Evolutionary conservation across 1,140 invertebrate genomes (phyloP).

Genomic region (Panagrolaimus sp.): DNA sequence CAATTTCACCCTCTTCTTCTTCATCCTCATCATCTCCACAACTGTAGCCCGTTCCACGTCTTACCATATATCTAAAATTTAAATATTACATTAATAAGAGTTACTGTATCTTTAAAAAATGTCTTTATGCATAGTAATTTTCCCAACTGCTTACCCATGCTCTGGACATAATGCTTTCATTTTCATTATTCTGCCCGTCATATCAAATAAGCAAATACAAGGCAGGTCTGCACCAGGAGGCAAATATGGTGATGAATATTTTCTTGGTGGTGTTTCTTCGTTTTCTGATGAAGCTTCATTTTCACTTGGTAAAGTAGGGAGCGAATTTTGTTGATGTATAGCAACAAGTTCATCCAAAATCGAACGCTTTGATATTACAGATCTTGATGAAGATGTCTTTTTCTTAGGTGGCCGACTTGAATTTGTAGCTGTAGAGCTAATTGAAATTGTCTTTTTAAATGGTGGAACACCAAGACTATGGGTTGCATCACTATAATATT

Average conservation of each 20-base stretch:
- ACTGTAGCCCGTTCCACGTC: conserved; percentile 29
- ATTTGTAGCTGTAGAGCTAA: neutral
- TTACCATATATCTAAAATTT: conserved; percentile 43
- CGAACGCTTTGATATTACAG: conserved; percentile 23
- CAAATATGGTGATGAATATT: conserved; percentile 39
- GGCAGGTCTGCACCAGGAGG: conserved; percentile 53
- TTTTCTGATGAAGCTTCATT: neutral
- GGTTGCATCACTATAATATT: neutral
- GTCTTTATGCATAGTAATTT: conserved; percentile 2
- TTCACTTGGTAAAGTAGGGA: neutral
- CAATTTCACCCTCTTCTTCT: neutral
- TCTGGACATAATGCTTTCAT: conserved; percentile 58
- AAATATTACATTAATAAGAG: neutral
- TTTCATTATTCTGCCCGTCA: conserved; percentile 39
- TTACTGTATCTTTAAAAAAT: no score
- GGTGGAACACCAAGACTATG: neutral
- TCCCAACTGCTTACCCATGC: conserved; percentile 47
- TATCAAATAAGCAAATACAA: conserved; percentile 52
- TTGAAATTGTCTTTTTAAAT: neutral
- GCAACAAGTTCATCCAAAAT: conserved; percentile 19
- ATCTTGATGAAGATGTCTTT: neutral
- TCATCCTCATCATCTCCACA: conserved; percentile 26
- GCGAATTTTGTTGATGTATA: conserved; percentile 29
- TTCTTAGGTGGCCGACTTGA: neutral
- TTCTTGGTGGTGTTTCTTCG: conserved; percentile 13